Evolutionary conservation across 2,113 vertebrate species (phyloP).

Genomic region (Ariopsis seemanni): DNA sequence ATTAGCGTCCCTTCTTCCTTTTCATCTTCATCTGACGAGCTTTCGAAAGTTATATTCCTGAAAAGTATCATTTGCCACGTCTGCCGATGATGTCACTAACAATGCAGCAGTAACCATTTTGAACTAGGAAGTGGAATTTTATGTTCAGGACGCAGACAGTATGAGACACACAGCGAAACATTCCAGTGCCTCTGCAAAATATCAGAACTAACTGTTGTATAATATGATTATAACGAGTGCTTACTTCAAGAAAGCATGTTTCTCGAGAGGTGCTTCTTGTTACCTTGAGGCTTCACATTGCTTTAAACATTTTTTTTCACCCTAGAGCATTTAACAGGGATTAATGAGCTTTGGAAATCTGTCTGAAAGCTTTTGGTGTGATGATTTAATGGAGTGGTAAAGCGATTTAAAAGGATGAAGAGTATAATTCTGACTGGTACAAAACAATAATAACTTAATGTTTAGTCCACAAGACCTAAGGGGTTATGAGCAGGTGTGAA

Average conservation of each 20-base stretch:
- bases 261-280: slow-evolving; percentile 59
- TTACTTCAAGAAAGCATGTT: neutral
- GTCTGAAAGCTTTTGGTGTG: slow-evolving; percentile 65
- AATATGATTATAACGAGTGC: neutral
- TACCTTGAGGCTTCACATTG: slow-evolving; percentile 65
- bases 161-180: no score
- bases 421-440: slow-evolving; percentile 32
- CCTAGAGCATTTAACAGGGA: slow-evolving; percentile 72
- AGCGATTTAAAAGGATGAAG: neutral
- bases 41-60: no score
- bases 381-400: slow-evolving; percentile 66
- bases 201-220: no score
- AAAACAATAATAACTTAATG: slow-evolving; percentile 53
- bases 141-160: no score
- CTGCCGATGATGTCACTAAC: no score
- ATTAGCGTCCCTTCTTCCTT: no score
- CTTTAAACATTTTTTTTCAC: slow-evolving; percentile 67
- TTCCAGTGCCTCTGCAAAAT: no score
- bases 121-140: no score
- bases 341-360: slow-evolving; percentile 73
- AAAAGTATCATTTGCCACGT: no score
- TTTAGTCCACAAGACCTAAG: slow-evolving; percentile 52
- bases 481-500: slow-evolving; percentile 63
- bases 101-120: no score
- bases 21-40: no score